Evolutionary conservation across 2,888 invertebrate species (phyloP).

Genomic region (Pandemis cinnamomeana): DNA sequence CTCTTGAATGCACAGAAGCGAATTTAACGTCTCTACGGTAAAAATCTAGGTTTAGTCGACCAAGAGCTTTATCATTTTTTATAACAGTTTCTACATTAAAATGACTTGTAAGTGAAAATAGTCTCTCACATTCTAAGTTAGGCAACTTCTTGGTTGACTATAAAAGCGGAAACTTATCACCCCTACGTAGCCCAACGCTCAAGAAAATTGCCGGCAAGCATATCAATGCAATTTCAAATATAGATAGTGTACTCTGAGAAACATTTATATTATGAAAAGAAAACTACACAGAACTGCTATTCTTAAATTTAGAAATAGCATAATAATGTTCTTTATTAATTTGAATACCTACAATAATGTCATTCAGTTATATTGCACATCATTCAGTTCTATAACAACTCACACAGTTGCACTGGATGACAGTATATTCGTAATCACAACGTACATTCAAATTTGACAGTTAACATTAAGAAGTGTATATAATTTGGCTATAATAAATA

Average conservation of each 20-base stretch:
- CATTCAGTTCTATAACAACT: background rate
- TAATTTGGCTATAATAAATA: background rate
- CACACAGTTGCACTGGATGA: background rate
- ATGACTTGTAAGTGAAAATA: no score
- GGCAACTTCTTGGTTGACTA: no score
- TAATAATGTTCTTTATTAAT: background rate
- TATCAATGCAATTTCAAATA: conserved; percentile 1
- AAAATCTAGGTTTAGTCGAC: no score
- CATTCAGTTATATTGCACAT: background rate
- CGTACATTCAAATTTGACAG: background rate
- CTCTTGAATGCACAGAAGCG: no score
- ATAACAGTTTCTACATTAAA: no score
- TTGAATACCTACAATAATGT: background rate
- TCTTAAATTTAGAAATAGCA: background rate
- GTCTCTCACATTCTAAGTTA: no score
- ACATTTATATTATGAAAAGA: background rate
- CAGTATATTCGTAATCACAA: background rate
- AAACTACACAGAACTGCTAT: background rate
- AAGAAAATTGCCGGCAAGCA: background rate
- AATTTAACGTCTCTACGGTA: no score
- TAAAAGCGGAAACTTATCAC: no score
- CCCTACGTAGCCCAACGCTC: no score
- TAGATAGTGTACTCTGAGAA: background rate
- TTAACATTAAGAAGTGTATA: background rate
- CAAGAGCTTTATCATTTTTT: no score